Base-by-base conservation (phyloP, 2,888 invertebrate species). In the Melikaiella ostensackeni region DNA sequence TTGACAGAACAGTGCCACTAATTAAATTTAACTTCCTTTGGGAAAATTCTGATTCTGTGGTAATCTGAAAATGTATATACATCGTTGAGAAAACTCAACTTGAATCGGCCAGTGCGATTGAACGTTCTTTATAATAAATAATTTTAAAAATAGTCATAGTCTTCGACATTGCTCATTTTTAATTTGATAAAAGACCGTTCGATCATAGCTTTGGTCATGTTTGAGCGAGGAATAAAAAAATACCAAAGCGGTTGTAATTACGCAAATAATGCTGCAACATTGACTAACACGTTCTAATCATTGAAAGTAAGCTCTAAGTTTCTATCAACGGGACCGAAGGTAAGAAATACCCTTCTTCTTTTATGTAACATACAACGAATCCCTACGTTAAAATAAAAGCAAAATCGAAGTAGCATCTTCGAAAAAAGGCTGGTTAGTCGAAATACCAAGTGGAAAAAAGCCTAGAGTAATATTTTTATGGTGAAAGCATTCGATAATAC, bases 301-400 rank as follows among this genome's bases (percentile, higher is more conserved):
- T 27, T 46, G 66, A 66, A 66, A 46, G 66, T 66, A 66, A 66
- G 42, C 27, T 66, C 46, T 66, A 66, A 42, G 70, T 50, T 70
- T 70, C 70, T 70, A 70, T 70, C 50, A 70, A 70, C 70, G 70
- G 70, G 50, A 50, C 46, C 70, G 50, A 70, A 70, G 70, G 46
- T 66, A 66, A 66, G 42, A 64, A 57, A 57, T n/a, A 24, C 24
- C 4, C 57, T 46, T 66, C 27, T 66, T 46, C 16, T 66, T 46
- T 46, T 66, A 46, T 66, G 66, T 46, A 66, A 16, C 24, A 16
- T 64, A 64, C 66, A 66, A 46, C 13, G 46, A 50, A 70, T 70
- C n/a, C 70, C 30, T 50, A 50, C 50, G 42, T 42, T 64, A 19
- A 66, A 42, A 24, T 5, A 66, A 46, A 38, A 4, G 16, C 7